These are phyloP conservation scores for Gryllus bimaculatus DNA, from an alignment of 1,140 invertebrate species.

Conservation along the genomic window DNA sequence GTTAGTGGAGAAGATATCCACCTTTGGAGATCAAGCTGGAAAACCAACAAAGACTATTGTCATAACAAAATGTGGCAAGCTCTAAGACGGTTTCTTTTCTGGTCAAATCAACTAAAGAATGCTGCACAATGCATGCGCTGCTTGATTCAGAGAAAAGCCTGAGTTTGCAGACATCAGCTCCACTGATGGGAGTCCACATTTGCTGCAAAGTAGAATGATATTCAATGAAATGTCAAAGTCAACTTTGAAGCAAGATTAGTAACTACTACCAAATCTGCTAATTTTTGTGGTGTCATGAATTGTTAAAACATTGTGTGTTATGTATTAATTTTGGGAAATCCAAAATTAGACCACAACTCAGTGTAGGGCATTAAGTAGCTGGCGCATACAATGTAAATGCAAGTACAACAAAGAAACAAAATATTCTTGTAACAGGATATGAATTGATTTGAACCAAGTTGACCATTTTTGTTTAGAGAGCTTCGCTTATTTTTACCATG, in stretches of 20 bases:
- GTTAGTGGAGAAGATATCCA: slow-evolving; percentile 67
- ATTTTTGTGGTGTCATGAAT: background rate
- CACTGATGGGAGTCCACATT: too few species aligned
- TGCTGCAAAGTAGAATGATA: too few species aligned
- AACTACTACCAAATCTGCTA: background rate
- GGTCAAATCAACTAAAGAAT: background rate
- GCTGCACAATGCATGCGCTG: too few species aligned
- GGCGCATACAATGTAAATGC: slow-evolving; percentile 10
- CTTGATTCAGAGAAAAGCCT: too few species aligned
- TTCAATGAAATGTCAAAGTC: background rate
- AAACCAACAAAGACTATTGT: slow-evolving; percentile 65
- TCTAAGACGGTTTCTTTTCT: slow-evolving; percentile 34
- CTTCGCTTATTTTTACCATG: slow-evolving; percentile 18
- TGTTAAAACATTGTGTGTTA: background rate
- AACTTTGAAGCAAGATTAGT: background rate
- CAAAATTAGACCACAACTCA: background rate
- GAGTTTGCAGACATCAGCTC: too few species aligned
- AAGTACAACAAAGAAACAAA: slow-evolving; percentile 20
- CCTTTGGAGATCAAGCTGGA: slow-evolving; percentile 62
- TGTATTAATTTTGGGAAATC: background rate
- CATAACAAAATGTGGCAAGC: slow-evolving; percentile 66
- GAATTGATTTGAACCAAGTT: slow-evolving; percentile 10
- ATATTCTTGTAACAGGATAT: slow-evolving; percentile 19
- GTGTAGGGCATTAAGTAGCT: slow-evolving; percentile 15
- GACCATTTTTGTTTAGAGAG: slow-evolving; percentile 17